A percentile compares a stretch with the other conserved stretches of the same genome.
phyloP scores from a whole-genome alignment of 1,140 invertebrate species.

The Mylabris phalerata region DNA sequence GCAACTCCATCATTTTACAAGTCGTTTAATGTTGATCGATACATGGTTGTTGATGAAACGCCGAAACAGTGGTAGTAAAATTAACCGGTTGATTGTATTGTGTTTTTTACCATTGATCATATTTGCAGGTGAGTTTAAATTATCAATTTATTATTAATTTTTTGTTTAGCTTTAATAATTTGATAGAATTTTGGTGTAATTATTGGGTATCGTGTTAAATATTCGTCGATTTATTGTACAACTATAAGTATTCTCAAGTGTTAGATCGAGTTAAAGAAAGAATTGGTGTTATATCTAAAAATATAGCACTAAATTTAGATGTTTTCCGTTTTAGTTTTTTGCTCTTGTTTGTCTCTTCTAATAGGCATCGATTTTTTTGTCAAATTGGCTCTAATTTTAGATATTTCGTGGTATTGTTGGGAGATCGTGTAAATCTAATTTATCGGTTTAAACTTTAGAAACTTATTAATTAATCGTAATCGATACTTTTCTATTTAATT shows the following conservation, averaged over 20 bases:
- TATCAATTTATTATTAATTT: background rate
- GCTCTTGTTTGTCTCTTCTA: too few species aligned
- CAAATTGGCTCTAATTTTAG: too few species aligned
- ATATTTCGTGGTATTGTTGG: too few species aligned
- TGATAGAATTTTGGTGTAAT: too few species aligned
- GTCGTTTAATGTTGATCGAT: constrained; percentile 43
- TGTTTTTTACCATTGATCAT: constrained; percentile 44
- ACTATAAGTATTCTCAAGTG: background rate
- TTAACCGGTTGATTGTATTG: constrained; percentile 33
- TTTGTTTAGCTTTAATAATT: background rate
- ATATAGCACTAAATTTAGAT: background rate
- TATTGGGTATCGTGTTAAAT: too few species aligned
- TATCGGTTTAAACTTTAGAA: too few species aligned
- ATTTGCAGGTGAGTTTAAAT: constrained; percentile 43
- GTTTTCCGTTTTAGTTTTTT: too few species aligned
- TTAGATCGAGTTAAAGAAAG: background rate
- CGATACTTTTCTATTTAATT: too few species aligned
- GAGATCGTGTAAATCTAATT: too few species aligned
- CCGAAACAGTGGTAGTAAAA: constrained; percentile 31
- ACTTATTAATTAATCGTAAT: too few species aligned
- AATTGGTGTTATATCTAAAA: background rate
- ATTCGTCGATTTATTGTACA: background rate
- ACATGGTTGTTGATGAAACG: constrained; percentile 42
- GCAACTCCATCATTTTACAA: constrained; percentile 28
- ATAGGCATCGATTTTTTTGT: too few species aligned